These are phyloP conservation scores for Heliocidaris tuberculata DNA, from an alignment of 35 echinoderm and acorn worm genomes.

Conservation along the genomic window DNA sequence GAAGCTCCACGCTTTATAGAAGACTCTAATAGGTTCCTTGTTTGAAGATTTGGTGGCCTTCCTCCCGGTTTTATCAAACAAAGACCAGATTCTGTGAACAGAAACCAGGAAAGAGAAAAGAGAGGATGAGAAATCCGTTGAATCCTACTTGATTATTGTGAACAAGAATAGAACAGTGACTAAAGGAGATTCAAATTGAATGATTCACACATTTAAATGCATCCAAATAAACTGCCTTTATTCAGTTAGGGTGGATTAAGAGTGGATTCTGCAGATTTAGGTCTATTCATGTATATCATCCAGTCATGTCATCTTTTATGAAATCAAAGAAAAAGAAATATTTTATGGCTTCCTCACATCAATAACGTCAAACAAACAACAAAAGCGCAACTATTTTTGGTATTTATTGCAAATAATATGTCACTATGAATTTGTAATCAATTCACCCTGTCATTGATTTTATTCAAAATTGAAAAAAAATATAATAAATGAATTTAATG, in stretches of 20 bases:
- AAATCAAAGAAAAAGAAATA: background rate
- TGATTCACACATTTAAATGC: background rate
- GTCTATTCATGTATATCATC: background rate
- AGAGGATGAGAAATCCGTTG: background rate
- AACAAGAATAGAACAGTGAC: background rate
- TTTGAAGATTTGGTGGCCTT: background rate
- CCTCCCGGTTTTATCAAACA: background rate
- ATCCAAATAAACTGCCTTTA: background rate
- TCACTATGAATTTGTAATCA: background rate
- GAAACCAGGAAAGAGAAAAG: background rate
- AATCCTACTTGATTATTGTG: background rate
- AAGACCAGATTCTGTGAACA: constrained; percentile 2
- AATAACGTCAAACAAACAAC: background rate
- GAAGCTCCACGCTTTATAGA: background rate
- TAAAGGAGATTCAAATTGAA: background rate
- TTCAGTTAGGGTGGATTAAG: background rate
- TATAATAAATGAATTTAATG: no score
- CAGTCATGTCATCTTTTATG: background rate
- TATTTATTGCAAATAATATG: background rate
- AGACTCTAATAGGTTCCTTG: background rate
- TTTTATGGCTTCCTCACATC: background rate
- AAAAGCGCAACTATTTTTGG: background rate
- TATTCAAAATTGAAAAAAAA: no score
- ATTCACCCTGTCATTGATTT: no score
- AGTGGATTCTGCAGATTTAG: background rate